Conservation (phyloP, 2,113 vertebrate genomes). For the Drymodes brunneopygia region DNA sequence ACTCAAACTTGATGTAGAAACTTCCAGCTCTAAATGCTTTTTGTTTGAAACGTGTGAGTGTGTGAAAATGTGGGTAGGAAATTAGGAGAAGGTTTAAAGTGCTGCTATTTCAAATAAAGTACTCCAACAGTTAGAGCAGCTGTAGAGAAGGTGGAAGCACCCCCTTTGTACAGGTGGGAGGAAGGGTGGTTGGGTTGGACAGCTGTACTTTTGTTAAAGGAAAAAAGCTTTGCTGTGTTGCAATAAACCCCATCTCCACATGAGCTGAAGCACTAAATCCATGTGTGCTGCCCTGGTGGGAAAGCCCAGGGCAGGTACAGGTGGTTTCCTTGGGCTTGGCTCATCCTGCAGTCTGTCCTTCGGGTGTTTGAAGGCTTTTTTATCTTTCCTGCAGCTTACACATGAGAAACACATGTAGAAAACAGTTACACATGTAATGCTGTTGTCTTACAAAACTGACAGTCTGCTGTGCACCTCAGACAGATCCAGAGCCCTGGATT, state of each 20-base stretch:
- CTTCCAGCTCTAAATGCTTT: accelerated
- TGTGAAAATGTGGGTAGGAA: not conserved
- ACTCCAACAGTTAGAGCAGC: not conserved
- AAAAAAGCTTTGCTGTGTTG: not conserved
- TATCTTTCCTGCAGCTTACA: not conserved
- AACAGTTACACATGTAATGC: not conserved
- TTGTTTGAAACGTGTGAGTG: not conserved
- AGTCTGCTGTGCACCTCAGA: not conserved
- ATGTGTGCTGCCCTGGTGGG: not conserved
- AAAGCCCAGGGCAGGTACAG: not conserved
- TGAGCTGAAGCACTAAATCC: not conserved
- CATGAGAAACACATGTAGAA: not conserved
- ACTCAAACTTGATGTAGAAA: not conserved
- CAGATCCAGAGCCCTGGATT: not conserved
- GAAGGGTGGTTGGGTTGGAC: not conserved
- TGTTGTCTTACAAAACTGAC: not conserved
- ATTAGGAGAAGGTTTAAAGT: not conserved
- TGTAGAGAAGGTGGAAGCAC: not conserved
- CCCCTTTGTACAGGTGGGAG: not conserved
- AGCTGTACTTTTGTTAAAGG: not conserved
- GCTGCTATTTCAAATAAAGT: not conserved
- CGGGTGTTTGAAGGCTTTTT: not conserved
- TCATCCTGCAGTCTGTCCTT: not conserved
- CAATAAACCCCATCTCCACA: not conserved
- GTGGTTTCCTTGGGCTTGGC: not conserved